These are phyloP conservation scores for Sarcoramphus papa DNA, from an alignment of 2,797 vertebrate species.

Conservation along the genomic window DNA sequence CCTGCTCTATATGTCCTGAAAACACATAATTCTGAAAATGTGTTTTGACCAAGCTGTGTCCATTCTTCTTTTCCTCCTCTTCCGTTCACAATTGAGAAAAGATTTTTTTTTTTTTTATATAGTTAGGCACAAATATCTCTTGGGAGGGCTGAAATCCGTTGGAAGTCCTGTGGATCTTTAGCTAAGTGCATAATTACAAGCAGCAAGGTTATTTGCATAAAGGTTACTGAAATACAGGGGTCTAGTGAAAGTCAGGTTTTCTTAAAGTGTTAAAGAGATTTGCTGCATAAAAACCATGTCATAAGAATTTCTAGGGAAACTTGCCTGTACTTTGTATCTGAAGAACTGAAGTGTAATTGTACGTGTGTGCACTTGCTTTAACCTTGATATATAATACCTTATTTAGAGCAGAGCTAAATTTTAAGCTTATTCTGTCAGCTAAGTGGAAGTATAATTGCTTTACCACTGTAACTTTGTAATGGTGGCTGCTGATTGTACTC, in stretches of 20 bases:
- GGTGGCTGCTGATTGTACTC: not conserved
- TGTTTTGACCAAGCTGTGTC: not conserved
- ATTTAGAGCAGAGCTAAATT: not conserved
- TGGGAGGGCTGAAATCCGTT: not conserved
- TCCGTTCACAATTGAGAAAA: not conserved
- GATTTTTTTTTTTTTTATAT: not conserved
- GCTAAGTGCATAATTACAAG: not conserved
- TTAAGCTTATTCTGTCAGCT: not conserved
- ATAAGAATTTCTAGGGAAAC: not conserved
- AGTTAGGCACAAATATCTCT: not conserved
- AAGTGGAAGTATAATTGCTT: not conserved
- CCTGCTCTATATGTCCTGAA: not conserved
- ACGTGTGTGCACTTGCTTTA: not conserved
- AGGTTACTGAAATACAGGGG: not conserved
- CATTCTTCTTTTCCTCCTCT: not conserved
- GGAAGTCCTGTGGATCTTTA: not conserved
- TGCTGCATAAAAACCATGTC: not conserved
- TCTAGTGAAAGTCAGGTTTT: not conserved
- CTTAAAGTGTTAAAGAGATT: not conserved
- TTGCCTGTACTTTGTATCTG: not conserved
- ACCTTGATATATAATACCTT: not conserved
- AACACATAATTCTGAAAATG: not conserved
- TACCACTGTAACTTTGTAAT: not conserved
- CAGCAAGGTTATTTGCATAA: not conserved
- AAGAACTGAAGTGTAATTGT: not conserved